These are phyloP conservation scores for Pygoscelis antarcticus DNA, from an alignment of 2,113 vertebrate genomes.

Conservation along the genomic window DNA sequence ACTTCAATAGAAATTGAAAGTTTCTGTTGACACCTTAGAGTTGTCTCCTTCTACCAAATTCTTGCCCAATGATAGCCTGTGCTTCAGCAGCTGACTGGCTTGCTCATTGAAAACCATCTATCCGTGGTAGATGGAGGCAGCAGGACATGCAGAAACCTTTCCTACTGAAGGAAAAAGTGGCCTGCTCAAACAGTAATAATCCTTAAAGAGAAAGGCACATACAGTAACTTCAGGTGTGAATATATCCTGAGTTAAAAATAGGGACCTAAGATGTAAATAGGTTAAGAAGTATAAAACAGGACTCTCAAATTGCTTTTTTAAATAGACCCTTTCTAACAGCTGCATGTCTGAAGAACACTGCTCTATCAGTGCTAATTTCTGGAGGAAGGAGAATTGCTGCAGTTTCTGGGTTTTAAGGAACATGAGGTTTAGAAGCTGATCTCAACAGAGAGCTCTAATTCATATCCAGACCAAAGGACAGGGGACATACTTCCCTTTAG, in stretches of 20 bases:
- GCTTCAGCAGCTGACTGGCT: not conserved
- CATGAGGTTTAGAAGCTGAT: not conserved
- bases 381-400: not conserved
- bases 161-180: not conserved
- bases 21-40: not conserved
- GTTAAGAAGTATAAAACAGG: not conserved
- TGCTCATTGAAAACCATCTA: not conserved
- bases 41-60: not conserved
- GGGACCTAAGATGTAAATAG: not conserved
- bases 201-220: not conserved
- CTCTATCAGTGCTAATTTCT: not conserved
- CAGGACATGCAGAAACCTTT: not conserved
- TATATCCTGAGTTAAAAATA: not conserved
- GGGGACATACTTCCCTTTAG: not conserved
- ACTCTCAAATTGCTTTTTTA: not conserved
- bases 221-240: not conserved
- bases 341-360: not conserved
- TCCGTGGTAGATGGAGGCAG: not conserved
- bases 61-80: not conserved
- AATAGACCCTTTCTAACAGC: not conserved
- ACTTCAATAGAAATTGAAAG: not conserved
- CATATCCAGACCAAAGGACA: not conserved
- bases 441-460: not conserved
- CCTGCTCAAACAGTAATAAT: not conserved
- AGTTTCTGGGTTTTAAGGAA: not conserved